A percentile compares a stretch with the other conserved stretches of the same genome.
Evolutionary conservation across 2,113 vertebrate species (phyloP).

Genomic region (Alethe diademata): DNA sequence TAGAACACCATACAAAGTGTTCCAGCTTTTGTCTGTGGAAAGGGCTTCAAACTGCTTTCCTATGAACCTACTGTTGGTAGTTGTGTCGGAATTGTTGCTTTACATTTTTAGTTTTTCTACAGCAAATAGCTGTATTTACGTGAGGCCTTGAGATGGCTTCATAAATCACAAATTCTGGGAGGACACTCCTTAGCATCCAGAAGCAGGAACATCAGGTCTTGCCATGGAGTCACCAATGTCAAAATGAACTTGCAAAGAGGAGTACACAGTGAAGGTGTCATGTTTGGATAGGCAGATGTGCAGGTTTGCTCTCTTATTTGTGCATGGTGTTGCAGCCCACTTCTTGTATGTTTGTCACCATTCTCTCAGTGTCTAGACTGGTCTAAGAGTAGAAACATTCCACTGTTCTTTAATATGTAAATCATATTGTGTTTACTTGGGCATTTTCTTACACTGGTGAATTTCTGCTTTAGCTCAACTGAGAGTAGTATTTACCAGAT

Average conservation of each 20-base stretch:
- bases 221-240: neutral
- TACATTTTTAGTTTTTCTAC: neutral
- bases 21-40: neutral
- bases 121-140: neutral
- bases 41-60: neutral
- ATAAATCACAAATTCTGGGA: neutral
- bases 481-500: neutral
- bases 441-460: neutral
- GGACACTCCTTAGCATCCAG: accelerated
- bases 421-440: neutral
- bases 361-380: neutral
- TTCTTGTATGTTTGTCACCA: neutral
- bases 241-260: neutral
- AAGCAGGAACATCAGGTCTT: neutral
- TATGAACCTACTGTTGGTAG: neutral
- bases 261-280: neutral
- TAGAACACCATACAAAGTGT: neutral
- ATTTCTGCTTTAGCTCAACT: slow-evolving; percentile 8
- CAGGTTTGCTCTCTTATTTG: neutral
- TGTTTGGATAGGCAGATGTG: neutral
- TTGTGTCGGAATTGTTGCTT: neutral
- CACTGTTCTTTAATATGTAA: neutral
- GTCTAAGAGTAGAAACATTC: neutral
- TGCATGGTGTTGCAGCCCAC: neutral
- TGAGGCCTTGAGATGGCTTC: neutral